A percentile compares a stretch with the other conserved stretches of the same genome.
Evolutionary conservation across 1,140 invertebrate species (phyloP).

Genomic region (Triops cancriformis): DNA sequence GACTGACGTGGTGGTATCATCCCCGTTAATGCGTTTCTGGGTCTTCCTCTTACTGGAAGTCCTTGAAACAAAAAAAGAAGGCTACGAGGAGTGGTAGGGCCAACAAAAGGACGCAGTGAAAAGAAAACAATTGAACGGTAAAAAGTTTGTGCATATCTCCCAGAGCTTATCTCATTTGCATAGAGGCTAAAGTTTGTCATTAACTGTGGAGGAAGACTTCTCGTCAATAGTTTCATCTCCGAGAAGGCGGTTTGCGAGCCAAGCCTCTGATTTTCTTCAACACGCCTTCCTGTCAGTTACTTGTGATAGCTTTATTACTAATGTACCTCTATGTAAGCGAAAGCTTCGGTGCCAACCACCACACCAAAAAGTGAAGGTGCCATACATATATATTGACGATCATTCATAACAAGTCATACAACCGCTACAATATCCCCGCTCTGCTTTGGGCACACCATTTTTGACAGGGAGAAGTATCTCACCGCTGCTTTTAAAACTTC

Average conservation of each 20-base stretch:
- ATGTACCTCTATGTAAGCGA: not conserved
- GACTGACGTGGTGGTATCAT: not conserved
- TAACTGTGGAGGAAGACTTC: not conserved
- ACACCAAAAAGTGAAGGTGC: not conserved
- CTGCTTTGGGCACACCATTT: not conserved
- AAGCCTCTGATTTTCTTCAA: slow-evolving; percentile 6
- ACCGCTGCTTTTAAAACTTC: too few species aligned
- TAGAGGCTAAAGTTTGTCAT: not conserved
- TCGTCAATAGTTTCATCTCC: not conserved
- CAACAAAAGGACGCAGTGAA: not conserved
- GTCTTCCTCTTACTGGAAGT: too few species aligned
- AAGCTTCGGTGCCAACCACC: not conserved
- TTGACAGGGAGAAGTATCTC: too few species aligned
- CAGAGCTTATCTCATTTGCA: not conserved
- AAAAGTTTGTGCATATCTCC: not conserved
- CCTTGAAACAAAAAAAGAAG: not conserved
- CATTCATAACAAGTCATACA: slow-evolving; percentile 14
- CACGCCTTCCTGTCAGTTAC: slow-evolving; percentile 12
- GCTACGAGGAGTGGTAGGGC: too few species aligned
- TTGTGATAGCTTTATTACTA: slow-evolving; percentile 11
- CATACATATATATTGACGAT: slow-evolving; percentile 11
- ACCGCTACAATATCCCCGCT: not conserved
- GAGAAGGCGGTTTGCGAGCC: not conserved
- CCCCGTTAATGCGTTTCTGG: not conserved
- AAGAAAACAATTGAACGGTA: not conserved